These are phyloP conservation scores for Cisticola juncidis DNA, from an alignment of 2,113 vertebrate genomes.

Conservation along the genomic window DNA sequence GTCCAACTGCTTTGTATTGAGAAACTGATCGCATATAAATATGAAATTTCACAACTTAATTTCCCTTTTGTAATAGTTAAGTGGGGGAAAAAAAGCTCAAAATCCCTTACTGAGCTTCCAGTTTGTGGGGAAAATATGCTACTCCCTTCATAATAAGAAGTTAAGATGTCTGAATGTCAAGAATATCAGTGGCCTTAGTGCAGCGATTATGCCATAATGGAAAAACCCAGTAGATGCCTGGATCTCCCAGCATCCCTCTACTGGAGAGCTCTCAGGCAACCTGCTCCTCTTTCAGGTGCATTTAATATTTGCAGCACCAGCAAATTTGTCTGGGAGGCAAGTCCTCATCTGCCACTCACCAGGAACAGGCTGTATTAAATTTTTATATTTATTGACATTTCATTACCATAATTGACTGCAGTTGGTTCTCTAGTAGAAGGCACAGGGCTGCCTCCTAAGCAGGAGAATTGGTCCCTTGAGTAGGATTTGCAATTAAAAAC, in stretches of 20 bases:
- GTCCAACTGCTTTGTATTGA: neutral
- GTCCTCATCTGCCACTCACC: slow-evolving; percentile 95
- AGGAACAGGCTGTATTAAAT: slow-evolving; percentile 94
- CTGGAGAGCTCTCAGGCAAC: slow-evolving; percentile 67
- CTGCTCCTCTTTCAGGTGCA: slow-evolving; percentile 82
- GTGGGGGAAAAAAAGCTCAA: neutral
- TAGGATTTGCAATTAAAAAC: slow-evolving; percentile 97
- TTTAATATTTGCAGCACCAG: slow-evolving; percentile 92
- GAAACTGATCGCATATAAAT: neutral
- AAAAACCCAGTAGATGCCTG: slow-evolving; percentile 63
- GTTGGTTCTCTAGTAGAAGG: slow-evolving; percentile 85
- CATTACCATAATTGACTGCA: slow-evolving; percentile 99
- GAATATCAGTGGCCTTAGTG: neutral
- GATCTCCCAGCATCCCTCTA: slow-evolving; percentile 60
- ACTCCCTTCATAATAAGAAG: slow-evolving; percentile 42
- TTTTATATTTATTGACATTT: slow-evolving; percentile 99
- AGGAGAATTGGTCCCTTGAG: slow-evolving; percentile 84
- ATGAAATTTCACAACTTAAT: slow-evolving; percentile 16
- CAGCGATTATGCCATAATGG: slow-evolving; percentile 40
- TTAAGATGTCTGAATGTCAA: slow-evolving; percentile 65
- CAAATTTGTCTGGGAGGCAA: slow-evolving; percentile 96
- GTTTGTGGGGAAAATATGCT: neutral
- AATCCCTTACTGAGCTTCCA: neutral
- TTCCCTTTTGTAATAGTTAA: slow-evolving; percentile 34
- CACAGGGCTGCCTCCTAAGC: slow-evolving; percentile 83